These are phyloP conservation scores for Aplodontia rufa DNA, from an alignment of 2,113 vertebrate species.

Conservation along the genomic window DNA sequence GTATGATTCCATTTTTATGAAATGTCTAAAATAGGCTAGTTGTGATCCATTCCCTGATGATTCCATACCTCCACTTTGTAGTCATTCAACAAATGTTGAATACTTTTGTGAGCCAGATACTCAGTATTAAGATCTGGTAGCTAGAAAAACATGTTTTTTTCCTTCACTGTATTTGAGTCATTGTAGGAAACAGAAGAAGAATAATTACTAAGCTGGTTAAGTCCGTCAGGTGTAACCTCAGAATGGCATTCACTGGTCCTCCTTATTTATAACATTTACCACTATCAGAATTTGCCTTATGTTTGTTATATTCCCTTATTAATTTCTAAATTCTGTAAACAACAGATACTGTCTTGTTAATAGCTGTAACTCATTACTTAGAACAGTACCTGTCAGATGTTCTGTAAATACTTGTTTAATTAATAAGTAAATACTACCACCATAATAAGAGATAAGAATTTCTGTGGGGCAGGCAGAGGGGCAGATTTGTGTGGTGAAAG, in stretches of 20 bases:
- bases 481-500: slow-evolving; percentile 15
- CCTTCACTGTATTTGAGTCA: background rate
- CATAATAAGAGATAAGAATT: background rate
- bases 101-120: background rate
- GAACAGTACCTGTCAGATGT: background rate
- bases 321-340: background rate
- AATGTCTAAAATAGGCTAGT: background rate
- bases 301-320: background rate
- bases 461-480: background rate
- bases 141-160: background rate
- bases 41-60: background rate
- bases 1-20: background rate
- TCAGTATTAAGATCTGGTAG: background rate
- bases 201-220: background rate
- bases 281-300: slow-evolving; percentile 29
- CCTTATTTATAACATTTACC: background rate
- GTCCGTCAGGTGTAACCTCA: background rate
- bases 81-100: background rate
- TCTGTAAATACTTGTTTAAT: slow-evolving; percentile 24
- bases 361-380: background rate
- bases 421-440: background rate
- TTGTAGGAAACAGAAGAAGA: background rate
- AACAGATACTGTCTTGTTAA: background rate
- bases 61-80: background rate
- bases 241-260: background rate